These are phyloP conservation scores for Pocillopora damicornis DNA, from an alignment of 64 coral and sea anemone species.

Conservation along the genomic window DNA sequence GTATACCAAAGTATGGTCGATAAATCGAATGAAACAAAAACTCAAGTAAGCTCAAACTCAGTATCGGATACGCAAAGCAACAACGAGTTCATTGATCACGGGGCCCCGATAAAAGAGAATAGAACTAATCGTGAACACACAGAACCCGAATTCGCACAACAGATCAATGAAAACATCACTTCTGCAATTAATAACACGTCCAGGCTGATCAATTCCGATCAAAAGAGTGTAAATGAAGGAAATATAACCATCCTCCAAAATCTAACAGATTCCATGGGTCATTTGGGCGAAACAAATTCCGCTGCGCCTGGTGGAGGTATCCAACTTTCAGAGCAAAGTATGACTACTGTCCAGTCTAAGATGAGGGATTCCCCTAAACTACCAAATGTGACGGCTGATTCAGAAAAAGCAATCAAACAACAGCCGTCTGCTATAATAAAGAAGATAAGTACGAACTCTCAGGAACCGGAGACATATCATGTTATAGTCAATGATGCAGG, in stretches of 20 bases:
- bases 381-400: not conserved
- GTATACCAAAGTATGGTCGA: constrained; percentile 51
- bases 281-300: not conserved
- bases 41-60: not conserved
- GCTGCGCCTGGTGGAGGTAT: not conserved
- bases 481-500: constrained; percentile 21
- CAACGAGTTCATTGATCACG: not conserved
- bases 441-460: not conserved
- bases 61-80: too few relatives aligned
- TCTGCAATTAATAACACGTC: not conserved
- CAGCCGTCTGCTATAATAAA: constrained; percentile 24
- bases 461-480: constrained; percentile 26
- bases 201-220: not conserved
- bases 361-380: not conserved
- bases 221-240: not conserved
- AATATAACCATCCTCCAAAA: not conserved
- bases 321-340: not conserved
- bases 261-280: not conserved
- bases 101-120: not conserved
- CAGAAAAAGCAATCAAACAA: not conserved
- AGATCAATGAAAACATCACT: not conserved
- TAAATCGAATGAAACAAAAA: constrained; percentile 42
- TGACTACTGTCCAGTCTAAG: not conserved
- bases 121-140: not conserved
- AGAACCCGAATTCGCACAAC: not conserved